A percentile compares a stretch with the other conserved stretches of the same genome.
Conservation (phyloP, 1,140 invertebrate genomes). For the Condylostylus longicornis region DNA sequence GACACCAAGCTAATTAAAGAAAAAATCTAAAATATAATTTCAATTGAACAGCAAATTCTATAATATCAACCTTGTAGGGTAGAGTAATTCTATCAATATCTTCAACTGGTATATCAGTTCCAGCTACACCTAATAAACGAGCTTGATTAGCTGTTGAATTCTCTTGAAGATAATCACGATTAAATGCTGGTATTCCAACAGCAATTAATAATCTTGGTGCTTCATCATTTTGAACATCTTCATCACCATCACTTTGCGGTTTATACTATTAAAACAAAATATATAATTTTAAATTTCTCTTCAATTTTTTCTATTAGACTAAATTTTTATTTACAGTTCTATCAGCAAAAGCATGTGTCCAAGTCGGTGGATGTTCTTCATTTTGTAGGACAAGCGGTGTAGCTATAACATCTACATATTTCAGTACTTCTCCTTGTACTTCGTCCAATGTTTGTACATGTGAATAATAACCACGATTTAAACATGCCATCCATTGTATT, state of each 20-base stretch:
- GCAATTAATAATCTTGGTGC: constrained; percentile 58
- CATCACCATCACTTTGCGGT: too few species aligned
- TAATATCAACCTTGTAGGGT: constrained; percentile 47
- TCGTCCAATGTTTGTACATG: constrained; percentile 87
- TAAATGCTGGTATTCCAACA: constrained; percentile 72
- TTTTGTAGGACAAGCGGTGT: constrained; percentile 67
- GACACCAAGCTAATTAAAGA: constrained; percentile 61
- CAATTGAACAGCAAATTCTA: too few species aligned
- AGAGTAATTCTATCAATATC: constrained; percentile 75
- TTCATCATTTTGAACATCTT: constrained; percentile 34
- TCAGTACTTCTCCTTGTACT: constrained; percentile 81
- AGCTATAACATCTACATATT: constrained; percentile 82
- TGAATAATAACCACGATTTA: constrained; percentile 85
- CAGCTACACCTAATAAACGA: constrained; percentile 76
- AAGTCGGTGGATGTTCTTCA: constrained; percentile 61
- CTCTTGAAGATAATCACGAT: constrained; percentile 44
- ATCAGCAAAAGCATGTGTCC: constrained; percentile 81
- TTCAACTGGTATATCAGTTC: constrained; percentile 82
- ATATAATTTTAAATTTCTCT: not conserved
- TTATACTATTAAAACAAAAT: constrained; percentile 16
- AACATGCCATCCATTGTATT: constrained; percentile 90
- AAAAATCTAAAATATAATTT: constrained; percentile 2
- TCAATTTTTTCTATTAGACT: too few species aligned
- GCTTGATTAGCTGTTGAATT: constrained; percentile 46
- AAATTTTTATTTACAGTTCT: constrained; percentile 56